Evolutionary conservation across 2,797 vertebrate species (phyloP).

Genomic region (Acipenser oxyrinchus): DNA sequence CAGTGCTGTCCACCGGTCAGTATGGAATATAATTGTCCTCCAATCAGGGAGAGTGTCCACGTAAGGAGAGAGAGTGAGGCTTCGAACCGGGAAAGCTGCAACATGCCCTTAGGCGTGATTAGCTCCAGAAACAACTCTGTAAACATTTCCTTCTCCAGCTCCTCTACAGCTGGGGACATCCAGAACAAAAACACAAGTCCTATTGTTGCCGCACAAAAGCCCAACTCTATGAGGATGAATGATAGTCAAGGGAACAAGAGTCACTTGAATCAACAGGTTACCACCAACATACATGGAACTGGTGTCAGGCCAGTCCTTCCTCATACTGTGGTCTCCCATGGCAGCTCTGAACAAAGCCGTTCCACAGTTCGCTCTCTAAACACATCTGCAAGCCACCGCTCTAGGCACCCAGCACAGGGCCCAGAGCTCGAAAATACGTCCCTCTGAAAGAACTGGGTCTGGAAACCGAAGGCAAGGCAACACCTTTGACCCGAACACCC

Average conservation of each 20-base stretch:
- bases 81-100: slow-evolving; percentile 63
- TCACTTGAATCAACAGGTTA: slow-evolving; percentile 79
- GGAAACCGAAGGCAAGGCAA: slow-evolving; percentile 77
- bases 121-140: slow-evolving; percentile 60
- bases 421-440: slow-evolving; percentile 75
- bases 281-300: slow-evolving; percentile 79
- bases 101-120: slow-evolving; percentile 58
- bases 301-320: slow-evolving; percentile 67
- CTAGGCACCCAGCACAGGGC: slow-evolving; percentile 76
- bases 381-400: slow-evolving; percentile 75
- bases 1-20: slow-evolving; percentile 82
- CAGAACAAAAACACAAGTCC: slow-evolving; percentile 87
- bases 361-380: slow-evolving; percentile 70
- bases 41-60: slow-evolving; percentile 56
- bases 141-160: slow-evolving; percentile 63
- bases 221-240: slow-evolving; percentile 69
- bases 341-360: slow-evolving; percentile 75
- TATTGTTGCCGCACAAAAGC: slow-evolving; percentile 79
- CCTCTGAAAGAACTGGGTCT: slow-evolving; percentile 73
- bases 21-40: slow-evolving; percentile 83
- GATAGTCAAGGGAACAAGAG: slow-evolving; percentile 83
- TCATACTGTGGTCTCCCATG: slow-evolving; percentile 76
- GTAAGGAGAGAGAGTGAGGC: slow-evolving; percentile 57
- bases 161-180: slow-evolving; percentile 76
- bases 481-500: slow-evolving; percentile 81